Evolutionary conservation across 2,888 invertebrate species (phyloP), one percentile per base, ranked within the genome.

Genomic region (Lasioglossum lativentre): DNA sequence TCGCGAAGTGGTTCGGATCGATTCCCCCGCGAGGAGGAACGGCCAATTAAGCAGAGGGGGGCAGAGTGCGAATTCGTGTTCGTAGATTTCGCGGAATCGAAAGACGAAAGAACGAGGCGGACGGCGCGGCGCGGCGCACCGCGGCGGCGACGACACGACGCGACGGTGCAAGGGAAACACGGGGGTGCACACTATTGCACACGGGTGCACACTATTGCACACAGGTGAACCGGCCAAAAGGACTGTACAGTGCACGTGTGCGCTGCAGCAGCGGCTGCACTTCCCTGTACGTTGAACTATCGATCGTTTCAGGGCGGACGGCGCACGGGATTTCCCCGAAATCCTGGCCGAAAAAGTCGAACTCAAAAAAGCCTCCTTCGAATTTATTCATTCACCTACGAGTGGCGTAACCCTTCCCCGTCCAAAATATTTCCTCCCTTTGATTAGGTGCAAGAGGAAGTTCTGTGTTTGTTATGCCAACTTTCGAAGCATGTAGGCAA

Each of bases 201-300:
- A 52, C 27, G 70, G 52, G 40, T 81, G 72, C 34, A 47, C 47
- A 6, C 19, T 8, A 23, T 52, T 52, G 47, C 47, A 72, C 75
- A 74, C 70, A 78, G 75, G 77, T 84, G 86, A 70, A 70, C 52
- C 70, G 30, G 59, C 68, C 63, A 83, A 76, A 71, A 86, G 87
- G 79, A 82, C 45, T 86, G 84, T 83, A 86, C 86, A 81, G 34
- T 86, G 84, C 83, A 84, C 86, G 85, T 80, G 87, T 82, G 87
- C 73, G 72, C 59, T 75, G 82, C 79, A 83, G 78, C 88, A 70
- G 89, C 86, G 75, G 89, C 92, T 91, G 90, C 90, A 90, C 93
- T 93, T 91, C 92, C 89, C 90, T 93, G 94, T 94, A 93, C 94
- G 93, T 94, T 94, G 94, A 94, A 94, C 94, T 94, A 94, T 94